Evolutionary conservation across 2,797 vertebrate genomes (phyloP).

Genomic region (Anas capensis): DNA sequence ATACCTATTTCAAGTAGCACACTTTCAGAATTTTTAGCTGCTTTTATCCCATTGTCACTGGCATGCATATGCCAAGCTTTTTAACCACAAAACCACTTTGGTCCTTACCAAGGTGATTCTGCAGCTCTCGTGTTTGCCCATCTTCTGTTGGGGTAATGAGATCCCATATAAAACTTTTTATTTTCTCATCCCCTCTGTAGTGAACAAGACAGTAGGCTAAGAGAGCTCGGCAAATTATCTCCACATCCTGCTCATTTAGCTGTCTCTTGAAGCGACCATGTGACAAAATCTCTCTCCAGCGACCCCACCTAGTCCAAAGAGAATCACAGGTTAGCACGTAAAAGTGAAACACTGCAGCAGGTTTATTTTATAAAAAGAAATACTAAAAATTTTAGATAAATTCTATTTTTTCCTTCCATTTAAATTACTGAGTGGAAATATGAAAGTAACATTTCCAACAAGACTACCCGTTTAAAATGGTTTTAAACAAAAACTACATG

Average conservation of each 20-base stretch:
- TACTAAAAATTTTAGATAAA: background rate
- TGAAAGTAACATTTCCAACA: background rate
- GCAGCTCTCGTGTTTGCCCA: slow-evolving; percentile 93
- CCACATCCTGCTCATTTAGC: slow-evolving; percentile 93
- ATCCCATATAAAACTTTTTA: slow-evolving; percentile 99
- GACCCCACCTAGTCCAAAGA: slow-evolving; percentile 88
- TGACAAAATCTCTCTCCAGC: slow-evolving; percentile 96
- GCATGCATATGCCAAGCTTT: rapidly evolving
- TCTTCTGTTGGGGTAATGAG: slow-evolving; percentile 96
- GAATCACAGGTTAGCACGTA: slow-evolving; percentile 12
- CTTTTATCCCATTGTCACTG: background rate
- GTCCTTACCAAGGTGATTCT: slow-evolving; percentile 93
- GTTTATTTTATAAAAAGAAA: background rate
- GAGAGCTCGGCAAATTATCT: slow-evolving; percentile 94
- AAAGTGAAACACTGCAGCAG: background rate
- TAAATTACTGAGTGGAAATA: background rate
- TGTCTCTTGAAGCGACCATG: slow-evolving; percentile 98
- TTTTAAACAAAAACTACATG: background rate
- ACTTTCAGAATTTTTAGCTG: background rate
- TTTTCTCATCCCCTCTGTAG: slow-evolving; percentile 98
- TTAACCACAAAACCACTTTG: rapidly evolving
- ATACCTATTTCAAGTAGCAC: background rate
- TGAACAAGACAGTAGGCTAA: slow-evolving; percentile 95
- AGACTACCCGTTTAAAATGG: background rate
- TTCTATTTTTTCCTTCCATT: background rate